Evolutionary conservation across 2,113 vertebrate species (phyloP).

Genomic region (Prionailurus bengalensis): DNA sequence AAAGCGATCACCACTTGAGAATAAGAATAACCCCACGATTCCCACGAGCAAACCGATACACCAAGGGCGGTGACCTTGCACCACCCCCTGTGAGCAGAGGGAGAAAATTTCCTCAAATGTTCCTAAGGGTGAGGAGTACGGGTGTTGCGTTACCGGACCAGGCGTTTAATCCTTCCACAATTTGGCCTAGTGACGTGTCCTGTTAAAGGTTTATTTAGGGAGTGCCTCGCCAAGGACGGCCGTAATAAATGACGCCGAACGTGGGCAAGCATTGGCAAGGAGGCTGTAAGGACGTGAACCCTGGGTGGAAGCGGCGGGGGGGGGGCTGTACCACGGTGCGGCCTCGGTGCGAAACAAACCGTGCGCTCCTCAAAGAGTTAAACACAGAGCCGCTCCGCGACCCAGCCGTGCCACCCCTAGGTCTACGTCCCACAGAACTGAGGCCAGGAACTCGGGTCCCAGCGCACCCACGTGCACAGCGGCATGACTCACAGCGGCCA

Average conservation of each 20-base stretch:
- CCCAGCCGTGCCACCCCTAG: fast-evolving
- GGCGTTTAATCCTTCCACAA: not conserved
- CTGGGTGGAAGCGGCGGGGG: fast-evolving
- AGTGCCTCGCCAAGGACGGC: not conserved
- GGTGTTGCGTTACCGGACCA: fast-evolving
- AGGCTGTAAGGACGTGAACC: fast-evolving
- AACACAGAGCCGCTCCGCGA: fast-evolving
- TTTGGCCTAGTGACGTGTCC: not conserved
- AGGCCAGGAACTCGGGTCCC: fast-evolving
- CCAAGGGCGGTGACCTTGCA: fast-evolving
- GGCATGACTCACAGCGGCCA: fast-evolving
- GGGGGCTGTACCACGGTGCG: fast-evolving
- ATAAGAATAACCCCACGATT: not conserved
- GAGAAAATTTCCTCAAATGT: no score
- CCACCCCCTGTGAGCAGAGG: fast-evolving
- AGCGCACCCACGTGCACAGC: fast-evolving
- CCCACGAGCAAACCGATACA: fast-evolving
- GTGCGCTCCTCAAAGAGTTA: not conserved
- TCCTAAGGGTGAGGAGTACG: fast-evolving
- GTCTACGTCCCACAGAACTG: fast-evolving
- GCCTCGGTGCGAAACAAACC: not conserved
- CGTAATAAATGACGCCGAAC: fast-evolving
- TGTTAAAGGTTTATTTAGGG: not conserved
- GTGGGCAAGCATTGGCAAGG: not conserved
- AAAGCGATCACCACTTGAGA: not conserved